phyloP scores from a whole-genome alignment of 35 echinoderm and acorn worm species.

The Lytechinus variegatus region DNA sequence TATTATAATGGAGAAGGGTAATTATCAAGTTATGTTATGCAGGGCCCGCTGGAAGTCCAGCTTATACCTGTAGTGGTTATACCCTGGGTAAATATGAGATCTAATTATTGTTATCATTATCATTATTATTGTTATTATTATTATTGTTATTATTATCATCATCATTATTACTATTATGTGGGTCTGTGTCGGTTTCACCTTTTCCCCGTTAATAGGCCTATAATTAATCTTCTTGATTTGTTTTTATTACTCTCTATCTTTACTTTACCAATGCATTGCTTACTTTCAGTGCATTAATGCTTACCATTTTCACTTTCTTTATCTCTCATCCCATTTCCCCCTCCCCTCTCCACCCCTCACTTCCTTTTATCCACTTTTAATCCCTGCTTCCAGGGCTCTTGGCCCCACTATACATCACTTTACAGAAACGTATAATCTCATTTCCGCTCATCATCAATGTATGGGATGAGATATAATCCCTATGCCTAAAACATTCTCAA shows the following conservation, averaged over 20 bases:
- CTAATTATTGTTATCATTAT: too few relatives aligned
- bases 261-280: too few relatives aligned
- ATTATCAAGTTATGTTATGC: too few relatives aligned
- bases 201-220: neutral
- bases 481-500: neutral
- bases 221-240: too few relatives aligned
- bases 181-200: neutral
- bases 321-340: neutral
- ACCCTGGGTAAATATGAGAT: too few relatives aligned
- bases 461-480: neutral
- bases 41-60: too few relatives aligned
- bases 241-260: too few relatives aligned
- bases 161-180: neutral
- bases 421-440: neutral
- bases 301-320: neutral
- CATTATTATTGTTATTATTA: too few relatives aligned
- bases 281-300: too few relatives aligned
- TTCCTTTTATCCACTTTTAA: neutral
- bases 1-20: too few relatives aligned
- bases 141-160: too few relatives aligned
- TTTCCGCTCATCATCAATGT: neutral
- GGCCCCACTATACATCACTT: neutral
- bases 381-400: neutral
- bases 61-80: too few relatives aligned
- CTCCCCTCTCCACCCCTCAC: neutral